Conservation (phyloP, 2,797 vertebrate genomes). For the Sebastes dallii region DNA sequence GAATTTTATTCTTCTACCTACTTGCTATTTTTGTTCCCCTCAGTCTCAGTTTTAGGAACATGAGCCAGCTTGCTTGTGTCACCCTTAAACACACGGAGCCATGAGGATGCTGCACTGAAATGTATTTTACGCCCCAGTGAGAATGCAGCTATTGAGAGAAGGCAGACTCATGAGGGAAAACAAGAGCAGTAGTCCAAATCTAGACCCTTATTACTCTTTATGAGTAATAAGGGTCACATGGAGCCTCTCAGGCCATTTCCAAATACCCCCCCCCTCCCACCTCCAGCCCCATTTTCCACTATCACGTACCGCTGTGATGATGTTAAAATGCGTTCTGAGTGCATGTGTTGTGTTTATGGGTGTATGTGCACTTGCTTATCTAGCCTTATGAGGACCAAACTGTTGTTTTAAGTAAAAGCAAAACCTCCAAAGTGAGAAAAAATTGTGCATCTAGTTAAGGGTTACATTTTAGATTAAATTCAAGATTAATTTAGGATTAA, state of each 20-base stretch:
- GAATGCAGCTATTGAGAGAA: conserved; percentile 32
- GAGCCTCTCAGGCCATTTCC: conserved; percentile 55
- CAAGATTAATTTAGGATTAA: background rate
- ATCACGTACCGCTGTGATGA: conserved; percentile 24
- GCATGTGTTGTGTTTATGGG: background rate
- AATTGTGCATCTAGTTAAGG: background rate
- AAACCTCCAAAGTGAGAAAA: background rate
- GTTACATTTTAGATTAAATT: background rate
- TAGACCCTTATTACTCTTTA: conserved; percentile 45
- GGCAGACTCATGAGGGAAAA: conserved; percentile 39
- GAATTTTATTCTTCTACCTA: background rate
- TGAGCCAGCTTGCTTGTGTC: background rate
- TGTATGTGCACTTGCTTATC: background rate
- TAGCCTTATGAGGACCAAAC: background rate
- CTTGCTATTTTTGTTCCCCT: background rate
- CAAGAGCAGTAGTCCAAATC: conserved; percentile 47
- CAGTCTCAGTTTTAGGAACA: background rate
- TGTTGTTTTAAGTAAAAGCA: background rate
- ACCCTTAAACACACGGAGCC: conserved; percentile 2
- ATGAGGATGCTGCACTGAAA: conserved; percentile 19
- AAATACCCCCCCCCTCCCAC: conserved; percentile 25
- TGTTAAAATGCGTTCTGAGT: background rate
- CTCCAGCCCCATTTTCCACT: conserved; percentile 39
- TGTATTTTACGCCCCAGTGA: conserved; percentile 51
- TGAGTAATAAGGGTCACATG: conserved; percentile 54